A percentile compares a stretch with the other conserved stretches of the same genome.
Conservation (phyloP, 1,140 invertebrate species). For the Aphaenogaster ashmeadi region DNA sequence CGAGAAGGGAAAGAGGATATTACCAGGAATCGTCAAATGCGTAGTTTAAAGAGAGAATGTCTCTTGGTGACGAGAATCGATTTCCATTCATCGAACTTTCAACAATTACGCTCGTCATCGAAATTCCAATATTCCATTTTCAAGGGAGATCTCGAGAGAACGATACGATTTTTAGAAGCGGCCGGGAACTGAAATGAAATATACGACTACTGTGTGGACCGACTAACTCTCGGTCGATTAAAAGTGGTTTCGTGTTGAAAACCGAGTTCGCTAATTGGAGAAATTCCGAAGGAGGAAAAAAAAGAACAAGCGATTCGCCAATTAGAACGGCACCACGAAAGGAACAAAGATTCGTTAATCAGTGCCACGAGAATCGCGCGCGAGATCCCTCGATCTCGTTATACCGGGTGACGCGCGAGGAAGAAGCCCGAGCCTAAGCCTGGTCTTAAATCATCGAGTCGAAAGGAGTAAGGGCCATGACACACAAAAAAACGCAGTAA, state of each 20-base stretch:
- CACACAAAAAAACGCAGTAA: no score
- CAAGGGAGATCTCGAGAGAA: background rate
- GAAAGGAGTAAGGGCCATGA: background rate
- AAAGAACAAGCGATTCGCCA: background rate
- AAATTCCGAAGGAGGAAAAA: background rate
- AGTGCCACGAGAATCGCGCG: background rate
- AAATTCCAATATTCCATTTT: conserved; percentile 4
- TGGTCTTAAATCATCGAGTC: background rate
- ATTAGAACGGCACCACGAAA: background rate
- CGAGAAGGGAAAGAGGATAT: background rate
- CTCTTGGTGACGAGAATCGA: background rate
- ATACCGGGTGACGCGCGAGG: background rate
- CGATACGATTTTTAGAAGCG: background rate
- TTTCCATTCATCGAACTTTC: conserved; percentile 26
- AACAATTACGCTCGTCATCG: background rate
- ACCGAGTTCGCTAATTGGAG: background rate
- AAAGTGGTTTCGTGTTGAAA: background rate
- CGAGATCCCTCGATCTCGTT: background rate
- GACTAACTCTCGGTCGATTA: conserved; percentile 3
- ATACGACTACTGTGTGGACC: background rate
- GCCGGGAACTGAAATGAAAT: background rate
- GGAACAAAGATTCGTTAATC: conserved; percentile 35
- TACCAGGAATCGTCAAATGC: no score
- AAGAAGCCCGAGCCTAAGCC: background rate
- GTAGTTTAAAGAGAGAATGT: background rate